Evolutionary conservation across 35 echinoderm and acorn worm genomes (phyloP).

Genomic region (Lytechinus pictus): DNA sequence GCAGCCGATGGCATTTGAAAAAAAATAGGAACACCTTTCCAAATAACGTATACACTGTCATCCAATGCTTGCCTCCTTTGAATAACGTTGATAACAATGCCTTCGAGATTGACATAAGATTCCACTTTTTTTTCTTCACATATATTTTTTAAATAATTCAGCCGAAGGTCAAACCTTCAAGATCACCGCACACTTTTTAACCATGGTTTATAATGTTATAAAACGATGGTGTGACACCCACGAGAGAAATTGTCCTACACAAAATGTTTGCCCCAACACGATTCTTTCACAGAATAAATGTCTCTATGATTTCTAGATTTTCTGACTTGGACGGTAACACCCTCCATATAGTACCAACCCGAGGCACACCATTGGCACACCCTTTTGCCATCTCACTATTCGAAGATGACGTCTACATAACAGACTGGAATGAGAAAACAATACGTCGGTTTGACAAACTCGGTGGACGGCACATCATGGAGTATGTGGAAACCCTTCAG

Average conservation of each 20-base stretch:
- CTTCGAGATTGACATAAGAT: too few relatives aligned
- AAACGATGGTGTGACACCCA: too few relatives aligned
- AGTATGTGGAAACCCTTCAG: neutral
- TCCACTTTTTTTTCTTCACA: too few relatives aligned
- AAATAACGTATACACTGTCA: neutral
- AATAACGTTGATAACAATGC: too few relatives aligned
- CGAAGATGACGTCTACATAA: constrained; percentile 86
- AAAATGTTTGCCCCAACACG: neutral
- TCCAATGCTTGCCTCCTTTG: too few relatives aligned
- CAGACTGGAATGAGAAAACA: constrained; percentile 68
- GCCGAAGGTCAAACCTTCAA: too few relatives aligned
- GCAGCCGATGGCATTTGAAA: too few relatives aligned
- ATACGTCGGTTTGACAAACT: constrained; percentile 59
- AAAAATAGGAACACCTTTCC: too few relatives aligned
- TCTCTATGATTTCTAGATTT: constrained; percentile 30
- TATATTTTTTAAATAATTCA: too few relatives aligned
- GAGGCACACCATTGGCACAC: constrained; percentile 57
- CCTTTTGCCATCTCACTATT: constrained; percentile 74
- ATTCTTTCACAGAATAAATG: neutral
- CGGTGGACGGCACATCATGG: neutral
- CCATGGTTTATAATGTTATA: too few relatives aligned
- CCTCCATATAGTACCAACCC: constrained; percentile 48
- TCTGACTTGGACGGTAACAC: constrained; percentile 66
- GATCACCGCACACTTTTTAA: too few relatives aligned
- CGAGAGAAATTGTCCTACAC: too few relatives aligned